These are phyloP conservation scores for Orthosia cruda DNA, from an alignment of 2,888 invertebrate genomes.

Conservation along the genomic window DNA sequence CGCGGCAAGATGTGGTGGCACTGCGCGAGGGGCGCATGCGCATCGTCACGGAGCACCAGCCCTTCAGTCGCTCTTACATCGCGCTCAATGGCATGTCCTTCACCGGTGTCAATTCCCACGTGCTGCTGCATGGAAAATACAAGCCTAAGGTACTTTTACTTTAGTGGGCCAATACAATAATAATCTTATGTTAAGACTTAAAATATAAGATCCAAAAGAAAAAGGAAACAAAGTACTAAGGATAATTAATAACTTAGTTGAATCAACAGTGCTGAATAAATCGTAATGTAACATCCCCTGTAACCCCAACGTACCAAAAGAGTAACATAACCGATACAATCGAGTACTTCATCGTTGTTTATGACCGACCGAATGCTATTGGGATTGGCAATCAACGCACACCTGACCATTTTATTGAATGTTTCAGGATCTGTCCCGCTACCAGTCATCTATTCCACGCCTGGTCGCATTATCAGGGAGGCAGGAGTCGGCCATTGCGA, in stretches of 20 bases:
- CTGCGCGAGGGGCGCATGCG: conserved; percentile 88
- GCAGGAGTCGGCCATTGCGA: conserved; percentile 76
- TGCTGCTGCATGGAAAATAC: conserved; percentile 74
- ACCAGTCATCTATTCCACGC: conserved; percentile 79
- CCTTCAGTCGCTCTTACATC: conserved; percentile 89
- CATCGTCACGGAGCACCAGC: conserved; percentile 91
- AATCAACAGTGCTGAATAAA: too few species aligned
- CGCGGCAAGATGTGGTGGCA: conserved; percentile 87
- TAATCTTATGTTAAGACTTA: too few species aligned
- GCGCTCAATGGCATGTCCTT: conserved; percentile 79
- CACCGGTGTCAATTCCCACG: conserved; percentile 78
- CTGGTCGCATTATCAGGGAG: conserved; percentile 80
- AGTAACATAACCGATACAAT: too few species aligned
- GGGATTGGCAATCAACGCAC: too few species aligned
- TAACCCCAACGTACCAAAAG: too few species aligned
- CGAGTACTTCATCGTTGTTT: too few species aligned
- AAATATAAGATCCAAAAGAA: too few species aligned
- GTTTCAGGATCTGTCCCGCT: conserved; percentile 71
- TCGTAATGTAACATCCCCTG: too few species aligned
- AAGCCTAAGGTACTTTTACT: conserved; percentile 74
- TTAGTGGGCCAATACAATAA: neutral
- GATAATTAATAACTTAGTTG: too few species aligned
- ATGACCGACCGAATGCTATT: too few species aligned
- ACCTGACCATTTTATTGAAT: neutral
- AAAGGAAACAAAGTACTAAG: too few species aligned